These are phyloP conservation scores for Phortica okadai DNA, from an alignment of 2,888 invertebrate species.

Conservation along the genomic window DNA sequence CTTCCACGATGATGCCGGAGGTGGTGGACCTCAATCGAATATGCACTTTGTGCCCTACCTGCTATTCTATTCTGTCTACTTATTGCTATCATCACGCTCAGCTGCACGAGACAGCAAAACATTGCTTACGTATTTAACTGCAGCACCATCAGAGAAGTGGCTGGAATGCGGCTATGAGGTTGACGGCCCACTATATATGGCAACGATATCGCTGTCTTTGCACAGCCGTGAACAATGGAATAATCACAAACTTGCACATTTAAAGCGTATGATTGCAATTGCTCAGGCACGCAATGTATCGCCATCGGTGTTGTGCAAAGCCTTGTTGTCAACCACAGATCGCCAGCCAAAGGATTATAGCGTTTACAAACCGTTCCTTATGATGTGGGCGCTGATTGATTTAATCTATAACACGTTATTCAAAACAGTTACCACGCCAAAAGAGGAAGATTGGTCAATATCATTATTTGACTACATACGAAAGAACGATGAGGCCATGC, in stretches of 20 bases:
- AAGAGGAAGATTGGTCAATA: conserved; percentile 92
- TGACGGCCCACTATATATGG: conserved; percentile 94
- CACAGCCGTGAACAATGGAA: conserved; percentile 89
- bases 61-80: conserved; percentile 95
- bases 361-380: conserved; percentile 89
- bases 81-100: conserved; percentile 91
- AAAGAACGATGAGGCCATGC: conserved; percentile 92
- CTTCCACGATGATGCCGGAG: conserved; percentile 98
- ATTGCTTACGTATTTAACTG: conserved; percentile 84
- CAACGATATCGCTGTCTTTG: conserved; percentile 87
- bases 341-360: conserved; percentile 82
- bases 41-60: conserved; percentile 97
- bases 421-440: conserved; percentile 86
- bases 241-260: conserved; percentile 82
- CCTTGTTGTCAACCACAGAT: conserved; percentile 77
- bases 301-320: conserved; percentile 76
- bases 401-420: conserved; percentile 90
- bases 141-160: conserved; percentile 80
- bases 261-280: conserved; percentile 85
- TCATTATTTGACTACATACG: conserved; percentile 94
- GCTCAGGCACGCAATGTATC: conserved; percentile 88
- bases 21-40: conserved; percentile 97
- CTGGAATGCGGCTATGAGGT: conserved; percentile 92
- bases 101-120: conserved; percentile 87
- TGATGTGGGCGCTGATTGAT: conserved; percentile 91